Conservation (phyloP, 2,888 invertebrate species). For the Tupiocoris notatus region DNA sequence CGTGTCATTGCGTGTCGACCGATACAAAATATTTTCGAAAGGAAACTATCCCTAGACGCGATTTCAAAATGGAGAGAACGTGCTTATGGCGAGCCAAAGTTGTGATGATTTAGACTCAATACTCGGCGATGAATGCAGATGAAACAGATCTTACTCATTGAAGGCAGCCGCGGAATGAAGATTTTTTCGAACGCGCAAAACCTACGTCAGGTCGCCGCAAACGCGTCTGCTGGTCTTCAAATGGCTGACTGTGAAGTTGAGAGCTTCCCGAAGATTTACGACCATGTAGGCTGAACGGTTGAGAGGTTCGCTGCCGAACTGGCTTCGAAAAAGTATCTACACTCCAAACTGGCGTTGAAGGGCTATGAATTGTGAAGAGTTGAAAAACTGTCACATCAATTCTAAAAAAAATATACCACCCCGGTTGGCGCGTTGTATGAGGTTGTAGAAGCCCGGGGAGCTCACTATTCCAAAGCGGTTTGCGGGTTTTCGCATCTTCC, state of each 20-base stretch:
- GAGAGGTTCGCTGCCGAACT: not conserved
- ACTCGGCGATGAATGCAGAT: too few species aligned
- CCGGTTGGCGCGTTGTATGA: constrained; percentile 4
- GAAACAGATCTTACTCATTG: too few species aligned
- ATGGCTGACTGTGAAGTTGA: not conserved
- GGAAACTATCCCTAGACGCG: too few species aligned
- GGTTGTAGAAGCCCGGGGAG: not conserved
- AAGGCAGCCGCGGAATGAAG: too few species aligned
- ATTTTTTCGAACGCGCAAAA: not conserved
- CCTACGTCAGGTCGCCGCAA: not conserved
- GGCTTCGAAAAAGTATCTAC: not conserved
- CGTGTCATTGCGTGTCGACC: too few species aligned
- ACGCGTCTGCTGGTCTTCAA: not conserved
- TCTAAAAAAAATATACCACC: constrained; percentile 3
- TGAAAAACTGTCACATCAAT: constrained; percentile 31
- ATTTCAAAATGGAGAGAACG: too few species aligned
- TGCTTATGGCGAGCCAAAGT: too few species aligned
- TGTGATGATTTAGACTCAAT: too few species aligned
- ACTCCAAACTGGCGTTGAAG: too few species aligned
- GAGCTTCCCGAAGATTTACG: not conserved
- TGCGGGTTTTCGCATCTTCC: constrained; percentile 20
- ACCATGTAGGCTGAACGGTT: not conserved
- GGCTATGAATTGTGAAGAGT: not conserved
- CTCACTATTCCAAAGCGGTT: not conserved
- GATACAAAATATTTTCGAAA: too few species aligned